A percentile compares a stretch with the other conserved stretches of the same genome.
These are phyloP conservation scores for Agrochola macilenta DNA, from an alignment of 2,888 invertebrate genomes.

Conservation along the genomic window DNA sequence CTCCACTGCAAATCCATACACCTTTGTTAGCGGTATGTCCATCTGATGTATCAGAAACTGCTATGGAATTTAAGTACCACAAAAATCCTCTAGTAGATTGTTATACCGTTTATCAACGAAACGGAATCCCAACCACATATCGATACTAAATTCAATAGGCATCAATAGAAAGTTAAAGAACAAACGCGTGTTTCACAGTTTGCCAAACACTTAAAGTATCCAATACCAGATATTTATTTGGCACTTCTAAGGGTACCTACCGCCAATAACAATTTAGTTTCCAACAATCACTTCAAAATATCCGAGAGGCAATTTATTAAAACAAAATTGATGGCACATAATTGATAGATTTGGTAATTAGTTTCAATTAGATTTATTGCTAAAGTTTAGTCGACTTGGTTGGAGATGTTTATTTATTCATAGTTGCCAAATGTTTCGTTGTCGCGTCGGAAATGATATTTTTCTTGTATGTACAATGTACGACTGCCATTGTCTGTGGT, in stretches of 20 bases:
- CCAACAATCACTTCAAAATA: slow-evolving; percentile 27
- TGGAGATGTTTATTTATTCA: slow-evolving; percentile 24
- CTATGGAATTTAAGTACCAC: too few relatives aligned
- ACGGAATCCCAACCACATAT: too few relatives aligned
- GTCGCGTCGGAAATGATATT: background rate
- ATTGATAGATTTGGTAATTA: slow-evolving; percentile 45
- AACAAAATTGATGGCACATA: slow-evolving; percentile 35
- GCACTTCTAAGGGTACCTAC: slow-evolving; percentile 11
- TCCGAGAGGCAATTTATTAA: slow-evolving; percentile 49
- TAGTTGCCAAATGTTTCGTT: slow-evolving; percentile 47
- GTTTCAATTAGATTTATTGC: slow-evolving; percentile 47
- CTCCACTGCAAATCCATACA: too few relatives aligned
- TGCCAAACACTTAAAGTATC: slow-evolving; percentile 30
- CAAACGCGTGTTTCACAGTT: background rate
- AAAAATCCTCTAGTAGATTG: too few relatives aligned
- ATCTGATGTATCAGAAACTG: too few relatives aligned
- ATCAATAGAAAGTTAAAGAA: slow-evolving; percentile 1
- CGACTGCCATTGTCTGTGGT: too few relatives aligned
- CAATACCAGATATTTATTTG: slow-evolving; percentile 29
- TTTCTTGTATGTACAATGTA: background rate
- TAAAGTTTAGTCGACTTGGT: slow-evolving; percentile 6
- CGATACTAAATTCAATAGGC: background rate
- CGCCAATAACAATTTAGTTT: slow-evolving; percentile 27
- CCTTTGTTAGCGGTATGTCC: too few relatives aligned
- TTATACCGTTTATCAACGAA: too few relatives aligned